Percentiles rank a stretch among this genome's conserved stretches.
phyloP scores from a whole-genome alignment of 1,140 invertebrate genomes.

The Heliconius hewitsoni region DNA sequence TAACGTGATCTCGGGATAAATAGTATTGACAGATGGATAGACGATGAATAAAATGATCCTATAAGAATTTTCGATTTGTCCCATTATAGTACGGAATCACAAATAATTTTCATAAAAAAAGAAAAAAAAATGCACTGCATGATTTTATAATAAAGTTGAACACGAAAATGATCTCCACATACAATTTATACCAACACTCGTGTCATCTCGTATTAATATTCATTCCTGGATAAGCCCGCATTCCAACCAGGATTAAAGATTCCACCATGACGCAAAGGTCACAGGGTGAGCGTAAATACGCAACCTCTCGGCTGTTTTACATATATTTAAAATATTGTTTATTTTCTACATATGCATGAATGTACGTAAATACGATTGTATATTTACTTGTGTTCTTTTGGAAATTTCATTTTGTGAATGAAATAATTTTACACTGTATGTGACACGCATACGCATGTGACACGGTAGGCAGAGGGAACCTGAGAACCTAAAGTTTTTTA shows the following conservation, averaged over 20 bases:
- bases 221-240: slow-evolving; percentile 18
- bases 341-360: not conserved
- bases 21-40: too few species aligned
- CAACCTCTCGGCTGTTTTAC: slow-evolving; percentile 20
- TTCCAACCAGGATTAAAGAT: slow-evolving; percentile 34
- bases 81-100: too few species aligned
- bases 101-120: not conserved
- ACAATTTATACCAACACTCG: slow-evolving; percentile 11
- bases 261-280: slow-evolving; percentile 33
- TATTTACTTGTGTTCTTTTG: not conserved
- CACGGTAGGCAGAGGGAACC: too few species aligned
- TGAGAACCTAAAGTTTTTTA: too few species aligned
- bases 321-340: not conserved
- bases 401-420: too few species aligned
- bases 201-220: slow-evolving; percentile 31
- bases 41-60: too few species aligned
- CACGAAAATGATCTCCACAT: not conserved
- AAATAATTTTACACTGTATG: too few species aligned
- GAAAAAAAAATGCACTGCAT: not conserved
- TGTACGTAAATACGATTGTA: not conserved
- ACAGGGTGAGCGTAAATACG: slow-evolving; percentile 18
- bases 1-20: too few species aligned
- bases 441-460: too few species aligned
- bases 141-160: not conserved
- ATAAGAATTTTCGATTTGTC: too few species aligned